A percentile compares a stretch with the other conserved stretches of the same genome.
Evolutionary conservation across 2,797 vertebrate species (phyloP).

Genomic region (Vultur gryphus): DNA sequence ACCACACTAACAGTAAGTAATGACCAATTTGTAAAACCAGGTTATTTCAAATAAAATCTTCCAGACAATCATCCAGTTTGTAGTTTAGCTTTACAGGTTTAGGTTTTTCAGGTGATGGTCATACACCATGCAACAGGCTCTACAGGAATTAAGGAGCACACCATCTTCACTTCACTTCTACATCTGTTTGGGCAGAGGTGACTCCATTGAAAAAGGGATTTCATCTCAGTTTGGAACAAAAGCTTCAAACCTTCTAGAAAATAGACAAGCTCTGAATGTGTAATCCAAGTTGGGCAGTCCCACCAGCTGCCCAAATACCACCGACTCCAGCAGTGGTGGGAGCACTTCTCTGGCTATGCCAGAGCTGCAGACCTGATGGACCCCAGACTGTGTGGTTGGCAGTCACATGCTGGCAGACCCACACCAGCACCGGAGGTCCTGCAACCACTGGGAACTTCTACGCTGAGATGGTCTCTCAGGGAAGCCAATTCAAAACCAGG

Average conservation of each 20-base stretch:
- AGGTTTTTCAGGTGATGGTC: not conserved
- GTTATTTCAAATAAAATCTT: not conserved
- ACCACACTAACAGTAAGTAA: not conserved
- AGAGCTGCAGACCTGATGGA: fast-evolving
- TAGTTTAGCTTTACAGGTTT: not conserved
- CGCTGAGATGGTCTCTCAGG: not conserved
- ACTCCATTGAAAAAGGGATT: not conserved
- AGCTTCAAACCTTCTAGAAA: not conserved
- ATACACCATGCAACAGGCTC: not conserved
- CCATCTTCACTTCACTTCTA: not conserved
- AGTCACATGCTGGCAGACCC: not conserved
- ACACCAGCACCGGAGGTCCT: not conserved
- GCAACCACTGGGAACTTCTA: not conserved
- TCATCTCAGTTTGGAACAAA: not conserved
- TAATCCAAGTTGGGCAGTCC: not conserved
- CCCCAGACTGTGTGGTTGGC: fast-evolving
- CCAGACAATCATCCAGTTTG: not conserved
- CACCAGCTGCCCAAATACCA: not conserved
- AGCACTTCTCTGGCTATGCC: not conserved
- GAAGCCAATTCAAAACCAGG: not conserved
- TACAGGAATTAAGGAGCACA: not conserved
- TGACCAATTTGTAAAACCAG: not conserved
- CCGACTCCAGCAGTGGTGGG: not conserved
- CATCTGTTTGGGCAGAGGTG: not conserved
- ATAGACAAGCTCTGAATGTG: fast-evolving